These are phyloP conservation scores for Drosophila mojavensis DNA, from an alignment of 1,140 invertebrate species.

Conservation along the genomic window DNA sequence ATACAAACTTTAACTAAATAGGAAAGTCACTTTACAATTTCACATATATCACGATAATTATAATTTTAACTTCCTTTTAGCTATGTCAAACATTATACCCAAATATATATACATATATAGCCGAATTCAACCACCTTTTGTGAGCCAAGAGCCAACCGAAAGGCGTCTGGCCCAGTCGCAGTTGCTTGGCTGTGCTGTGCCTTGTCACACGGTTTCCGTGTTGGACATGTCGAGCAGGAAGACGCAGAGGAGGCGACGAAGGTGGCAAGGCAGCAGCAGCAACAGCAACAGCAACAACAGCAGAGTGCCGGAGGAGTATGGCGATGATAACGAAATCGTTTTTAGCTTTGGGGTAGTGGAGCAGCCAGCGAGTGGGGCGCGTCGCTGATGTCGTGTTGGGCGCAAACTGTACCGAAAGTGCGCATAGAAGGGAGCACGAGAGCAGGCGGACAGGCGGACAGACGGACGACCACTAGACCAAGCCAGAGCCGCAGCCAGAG, in stretches of 20 bases:
- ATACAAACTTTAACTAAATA: too few species aligned
- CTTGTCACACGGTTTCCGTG: slow-evolving; percentile 26
- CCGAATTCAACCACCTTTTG: slow-evolving; percentile 18
- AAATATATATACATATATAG: background rate
- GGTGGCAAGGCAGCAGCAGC: too few species aligned
- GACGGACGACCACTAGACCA: slow-evolving; percentile 23
- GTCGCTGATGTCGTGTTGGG: slow-evolving; percentile 20
- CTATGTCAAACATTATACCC: background rate
- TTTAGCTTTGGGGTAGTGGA: slow-evolving; percentile 77
- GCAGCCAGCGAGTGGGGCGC: slow-evolving; percentile 39
- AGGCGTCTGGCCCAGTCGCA: slow-evolving; percentile 12
- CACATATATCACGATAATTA: background rate
- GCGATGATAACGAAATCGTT: slow-evolving; percentile 37
- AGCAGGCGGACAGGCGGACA: slow-evolving; percentile 8
- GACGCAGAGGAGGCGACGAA: background rate
- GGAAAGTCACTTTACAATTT: background rate
- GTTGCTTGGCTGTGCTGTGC: slow-evolving; percentile 4
- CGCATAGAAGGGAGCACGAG: slow-evolving; percentile 33
- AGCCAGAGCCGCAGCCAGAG: background rate
- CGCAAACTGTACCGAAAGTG: slow-evolving; percentile 72
- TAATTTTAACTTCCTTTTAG: background rate
- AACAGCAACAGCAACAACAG: too few species aligned
- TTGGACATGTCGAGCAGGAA: slow-evolving; percentile 2
- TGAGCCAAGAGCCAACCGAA: slow-evolving; percentile 1
- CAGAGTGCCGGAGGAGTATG: slow-evolving; percentile 2